Base-by-base conservation (phyloP, 1,140 invertebrate genomes). In the Trichonephila clavipes region DNA sequence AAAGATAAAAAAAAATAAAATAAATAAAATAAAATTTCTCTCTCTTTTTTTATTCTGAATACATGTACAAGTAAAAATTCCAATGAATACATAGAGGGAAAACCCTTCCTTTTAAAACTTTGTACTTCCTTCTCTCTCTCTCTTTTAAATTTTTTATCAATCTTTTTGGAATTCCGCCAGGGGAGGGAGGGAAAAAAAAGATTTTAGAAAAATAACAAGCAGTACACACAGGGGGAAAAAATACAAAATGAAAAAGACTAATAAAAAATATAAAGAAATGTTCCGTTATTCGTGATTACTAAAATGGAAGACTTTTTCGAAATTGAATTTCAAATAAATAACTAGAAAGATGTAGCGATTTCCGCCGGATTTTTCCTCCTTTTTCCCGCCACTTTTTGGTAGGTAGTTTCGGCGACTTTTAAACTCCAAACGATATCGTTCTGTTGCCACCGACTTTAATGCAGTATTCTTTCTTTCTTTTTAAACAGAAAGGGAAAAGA, bases 281-380 rank as follows among this genome's bases (percentile, higher is more conserved):
- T 82, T 82, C 40, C 59, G 72, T 19, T 85, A 85, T 69, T 85
- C 19, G 81, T 92, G 81, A 92, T 92, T 92, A 92, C 90, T 58
- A 91, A 92, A 92, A 85, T 83, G 81, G 61, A 69, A 69, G 90
- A 69, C 90, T 85, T 92, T 51, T 81, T 58, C 21, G 66, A 92
- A 85, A 92, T 85, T 92, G 90, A 85, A 92, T 92, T 92, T 85
- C 90, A 61, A 92, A 92, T 92, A 92, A 85, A 92, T 85, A 85
- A 81, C 44, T 59, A 85, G 88, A 89, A 72, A 72, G 66, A 77
- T 34, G 61, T 58, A 58, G 19, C 51, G 40, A 58, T 85, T 85
- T 77, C 72, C n/a, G 51, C 51, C 83, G 59, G 4, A 19, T 59
- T 85, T 85, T 59, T 77, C 28, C 28, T 18, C 14, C 28, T 28